These are phyloP conservation scores for Xestia c-nigrum DNA, from an alignment of 2,888 invertebrate species.

Conservation along the genomic window DNA sequence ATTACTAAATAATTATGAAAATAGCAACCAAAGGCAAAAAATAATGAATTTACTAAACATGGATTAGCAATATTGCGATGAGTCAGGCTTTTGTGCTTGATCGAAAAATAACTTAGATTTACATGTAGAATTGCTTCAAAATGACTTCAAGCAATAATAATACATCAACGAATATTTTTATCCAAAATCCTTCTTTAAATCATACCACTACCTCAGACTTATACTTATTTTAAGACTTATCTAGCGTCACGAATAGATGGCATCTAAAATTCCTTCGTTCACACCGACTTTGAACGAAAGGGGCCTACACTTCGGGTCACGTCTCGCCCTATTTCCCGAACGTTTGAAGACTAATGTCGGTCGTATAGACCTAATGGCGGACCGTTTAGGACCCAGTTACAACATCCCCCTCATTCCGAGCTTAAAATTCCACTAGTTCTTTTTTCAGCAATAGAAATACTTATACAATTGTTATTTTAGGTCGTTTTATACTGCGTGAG, in stretches of 20 bases:
- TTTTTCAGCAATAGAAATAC: slow-evolving; percentile 48
- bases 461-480: slow-evolving; percentile 61
- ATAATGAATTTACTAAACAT: background rate
- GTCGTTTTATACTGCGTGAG: slow-evolving; percentile 47
- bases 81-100: background rate
- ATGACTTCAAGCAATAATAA: background rate
- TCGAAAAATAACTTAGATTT: background rate
- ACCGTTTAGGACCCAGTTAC: slow-evolving; percentile 73
- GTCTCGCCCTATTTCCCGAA: slow-evolving; percentile 69
- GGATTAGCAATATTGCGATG: too few species aligned
- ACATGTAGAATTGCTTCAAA: background rate
- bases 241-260: slow-evolving; percentile 27
- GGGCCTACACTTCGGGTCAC: slow-evolving; percentile 60
- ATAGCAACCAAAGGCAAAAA: background rate
- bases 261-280: slow-evolving; percentile 43
- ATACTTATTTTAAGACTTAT: slow-evolving; percentile 26
- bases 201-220: background rate
- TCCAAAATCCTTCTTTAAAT: background rate
- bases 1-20: background rate
- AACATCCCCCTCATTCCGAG: slow-evolving; percentile 57
- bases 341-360: slow-evolving; percentile 72
- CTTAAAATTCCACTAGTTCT: slow-evolving; percentile 64
- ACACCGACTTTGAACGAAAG: slow-evolving; percentile 12
- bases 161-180: background rate
- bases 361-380: slow-evolving; percentile 73